Evolutionary conservation across 2,888 invertebrate species (phyloP).

Genomic region (Drosophila kambysellisi): DNA sequence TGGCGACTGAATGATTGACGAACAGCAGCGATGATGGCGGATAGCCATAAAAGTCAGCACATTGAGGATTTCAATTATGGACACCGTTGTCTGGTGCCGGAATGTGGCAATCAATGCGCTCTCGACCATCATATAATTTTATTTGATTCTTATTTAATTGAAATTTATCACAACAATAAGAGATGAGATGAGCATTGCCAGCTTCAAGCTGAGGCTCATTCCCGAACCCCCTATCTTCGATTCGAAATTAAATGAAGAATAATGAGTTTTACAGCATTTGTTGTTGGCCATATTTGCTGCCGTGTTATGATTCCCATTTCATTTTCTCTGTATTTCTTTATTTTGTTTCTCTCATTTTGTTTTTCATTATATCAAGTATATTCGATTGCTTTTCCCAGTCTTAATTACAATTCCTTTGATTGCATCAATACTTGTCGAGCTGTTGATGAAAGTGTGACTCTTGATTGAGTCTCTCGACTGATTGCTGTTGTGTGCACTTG

Average conservation of each 20-base stretch:
- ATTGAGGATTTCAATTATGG: slow-evolving; percentile 71
- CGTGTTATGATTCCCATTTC: slow-evolving; percentile 13
- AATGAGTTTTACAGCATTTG: slow-evolving; percentile 70
- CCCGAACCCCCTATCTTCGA: slow-evolving; percentile 18
- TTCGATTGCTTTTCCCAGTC: slow-evolving; percentile 29
- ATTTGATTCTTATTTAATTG: slow-evolving; percentile 77
- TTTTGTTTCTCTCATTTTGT: not conserved
- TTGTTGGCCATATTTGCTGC: slow-evolving; percentile 25
- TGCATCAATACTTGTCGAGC: slow-evolving; percentile 14
- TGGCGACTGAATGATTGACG: slow-evolving; percentile 38
- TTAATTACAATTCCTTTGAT: slow-evolving; percentile 36
- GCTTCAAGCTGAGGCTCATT: slow-evolving; percentile 6
- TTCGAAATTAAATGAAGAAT: slow-evolving; percentile 77
- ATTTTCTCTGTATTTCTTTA: slow-evolving; percentile 13
- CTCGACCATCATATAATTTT: slow-evolving; percentile 64
- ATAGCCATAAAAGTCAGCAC: slow-evolving; percentile 63
- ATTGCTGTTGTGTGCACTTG: slow-evolving; percentile 13
- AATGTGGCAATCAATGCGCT: slow-evolving; percentile 41
- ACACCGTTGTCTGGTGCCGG: slow-evolving; percentile 38
- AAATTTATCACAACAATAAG: slow-evolving; percentile 74
- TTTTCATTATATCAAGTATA: slow-evolving; percentile 12
- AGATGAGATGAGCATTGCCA: slow-evolving; percentile 30
- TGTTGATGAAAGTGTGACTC: slow-evolving; percentile 19
- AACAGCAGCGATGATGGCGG: slow-evolving; percentile 14
- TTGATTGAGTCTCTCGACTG: slow-evolving; percentile 25